phyloP scores from a whole-genome alignment of 2,888 invertebrate genomes.

The Phragmatobia fuliginosa region DNA sequence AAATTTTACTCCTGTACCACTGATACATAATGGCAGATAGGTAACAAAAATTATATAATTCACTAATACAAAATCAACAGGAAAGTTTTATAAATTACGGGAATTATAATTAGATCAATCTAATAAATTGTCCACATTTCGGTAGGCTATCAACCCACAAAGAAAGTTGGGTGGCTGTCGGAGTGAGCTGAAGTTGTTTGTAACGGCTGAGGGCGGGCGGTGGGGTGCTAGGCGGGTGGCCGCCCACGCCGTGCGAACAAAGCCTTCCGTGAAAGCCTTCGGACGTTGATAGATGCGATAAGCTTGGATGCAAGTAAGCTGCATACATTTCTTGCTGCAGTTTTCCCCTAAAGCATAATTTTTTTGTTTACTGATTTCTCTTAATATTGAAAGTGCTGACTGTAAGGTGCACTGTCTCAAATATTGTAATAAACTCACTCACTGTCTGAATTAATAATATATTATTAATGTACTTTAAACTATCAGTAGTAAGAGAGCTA shows the following conservation, averaged over 20 bases:
- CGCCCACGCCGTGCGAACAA: constrained; percentile 76
- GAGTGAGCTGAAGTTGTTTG: constrained; percentile 79
- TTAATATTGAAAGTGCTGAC: constrained; percentile 38
- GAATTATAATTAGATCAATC: constrained; percentile 50
- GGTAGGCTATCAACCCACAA: constrained; percentile 73
- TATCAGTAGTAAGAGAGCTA: too few relatives aligned
- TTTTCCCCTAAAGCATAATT: constrained; percentile 68
- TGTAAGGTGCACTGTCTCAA: neutral
- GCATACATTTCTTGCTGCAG: constrained; percentile 83
- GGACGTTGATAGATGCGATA: constrained; percentile 82
- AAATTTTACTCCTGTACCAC: neutral
- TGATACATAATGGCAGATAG: neutral
- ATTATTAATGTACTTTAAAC: too few relatives aligned
- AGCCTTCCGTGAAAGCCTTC: constrained; percentile 84
- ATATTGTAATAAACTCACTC: too few relatives aligned
- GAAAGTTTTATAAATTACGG: neutral
- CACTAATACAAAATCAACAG: neutral
- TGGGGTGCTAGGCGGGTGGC: constrained; percentile 51
- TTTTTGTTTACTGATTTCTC: constrained; percentile 50
- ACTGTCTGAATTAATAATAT: too few relatives aligned
- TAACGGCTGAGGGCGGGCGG: constrained; percentile 66
- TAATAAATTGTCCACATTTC: constrained; percentile 63
- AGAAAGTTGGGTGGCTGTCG: constrained; percentile 76
- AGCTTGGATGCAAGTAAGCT: constrained; percentile 85
- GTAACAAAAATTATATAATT: neutral